Evolutionary conservation across 1,140 invertebrate species (phyloP), one percentile per base, ranked within the genome.

Genomic region (Neotoxoptera formosana): DNA sequence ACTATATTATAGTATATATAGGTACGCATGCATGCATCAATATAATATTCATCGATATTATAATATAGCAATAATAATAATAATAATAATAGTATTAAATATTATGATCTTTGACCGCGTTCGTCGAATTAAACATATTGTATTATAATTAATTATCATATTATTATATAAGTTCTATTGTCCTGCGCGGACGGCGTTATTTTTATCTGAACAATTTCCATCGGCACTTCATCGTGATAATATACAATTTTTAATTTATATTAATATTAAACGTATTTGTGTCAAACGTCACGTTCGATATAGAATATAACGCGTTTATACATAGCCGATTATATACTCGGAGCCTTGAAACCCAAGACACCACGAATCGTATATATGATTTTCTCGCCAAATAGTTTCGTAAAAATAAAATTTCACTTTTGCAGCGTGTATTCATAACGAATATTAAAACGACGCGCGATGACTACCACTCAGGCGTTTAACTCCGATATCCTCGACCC

Each of bases 351-450:
- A 89, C 88, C 21, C n/a, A 56, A 56, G 48, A 89, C n/a, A 56
- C 34, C 34, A 56, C 34, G 51, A 56, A 41, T 56, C n/a, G 86
- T 53, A 53, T 89, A 89, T 2, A 53, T 21, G 51, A 41, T 89
- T 89, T 56, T 25, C 34, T 53, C 34, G 88, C 88, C 48, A 89
- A 87, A 89, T n/a, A 87, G 23, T 87, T 48, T 48, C 47, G 86
- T 87, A 87, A 48, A 87, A 87, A 87, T 87, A 51, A 48, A 87
- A 89, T 89, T 89, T 89, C 48, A 89, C 88, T 89, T 89, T 89
- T 48, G 48, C 51, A 34, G n/a, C 30, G 23, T 53, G 25, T 89
- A 89, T 89, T 89, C 56, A 41, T 89, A 89, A 56, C 51, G 34
- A 89, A 56, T 45, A 47, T 86, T 30, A 47, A 30, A 17, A 30